These are phyloP conservation scores for Drosophila incognita DNA, from an alignment of 2,888 invertebrate genomes.

Conservation along the genomic window DNA sequence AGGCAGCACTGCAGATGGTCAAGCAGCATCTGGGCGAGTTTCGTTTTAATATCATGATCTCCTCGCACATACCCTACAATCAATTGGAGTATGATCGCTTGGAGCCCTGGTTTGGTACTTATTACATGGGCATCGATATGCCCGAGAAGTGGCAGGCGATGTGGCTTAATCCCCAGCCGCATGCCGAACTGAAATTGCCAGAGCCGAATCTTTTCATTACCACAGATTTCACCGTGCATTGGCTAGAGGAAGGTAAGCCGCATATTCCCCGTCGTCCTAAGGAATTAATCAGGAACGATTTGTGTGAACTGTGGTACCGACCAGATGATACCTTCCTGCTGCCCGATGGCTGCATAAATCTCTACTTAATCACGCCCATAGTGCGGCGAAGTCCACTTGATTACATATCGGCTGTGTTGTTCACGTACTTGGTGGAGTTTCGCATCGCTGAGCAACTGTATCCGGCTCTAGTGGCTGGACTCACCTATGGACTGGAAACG, in stretches of 20 bases:
- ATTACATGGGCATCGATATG: conserved; percentile 88
- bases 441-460: conserved; percentile 84
- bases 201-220: conserved; percentile 90
- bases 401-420: conserved; percentile 88
- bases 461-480: conserved; percentile 85
- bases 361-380: conserved; percentile 90
- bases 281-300: conserved; percentile 86
- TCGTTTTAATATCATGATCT: conserved; percentile 84
- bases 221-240: conserved; percentile 87
- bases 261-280: conserved; percentile 86
- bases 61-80: conserved; percentile 80
- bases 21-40: conserved; percentile 75
- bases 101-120: conserved; percentile 94
- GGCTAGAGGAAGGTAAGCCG: conserved; percentile 74
- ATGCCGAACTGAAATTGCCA: conserved; percentile 88
- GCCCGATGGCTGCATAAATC: conserved; percentile 91
- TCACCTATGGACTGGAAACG: conserved; percentile 87
- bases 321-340: conserved; percentile 93
- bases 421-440: conserved; percentile 86
- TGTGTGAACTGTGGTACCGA: conserved; percentile 92
- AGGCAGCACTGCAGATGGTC: conserved; percentile 85
- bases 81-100: conserved; percentile 86
- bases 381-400: conserved; percentile 88
- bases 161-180: conserved; percentile 87
- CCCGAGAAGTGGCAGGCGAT: conserved; percentile 88